phyloP scores from a whole-genome alignment of 2,888 invertebrate species.

The Cyclophora albipunctata region DNA sequence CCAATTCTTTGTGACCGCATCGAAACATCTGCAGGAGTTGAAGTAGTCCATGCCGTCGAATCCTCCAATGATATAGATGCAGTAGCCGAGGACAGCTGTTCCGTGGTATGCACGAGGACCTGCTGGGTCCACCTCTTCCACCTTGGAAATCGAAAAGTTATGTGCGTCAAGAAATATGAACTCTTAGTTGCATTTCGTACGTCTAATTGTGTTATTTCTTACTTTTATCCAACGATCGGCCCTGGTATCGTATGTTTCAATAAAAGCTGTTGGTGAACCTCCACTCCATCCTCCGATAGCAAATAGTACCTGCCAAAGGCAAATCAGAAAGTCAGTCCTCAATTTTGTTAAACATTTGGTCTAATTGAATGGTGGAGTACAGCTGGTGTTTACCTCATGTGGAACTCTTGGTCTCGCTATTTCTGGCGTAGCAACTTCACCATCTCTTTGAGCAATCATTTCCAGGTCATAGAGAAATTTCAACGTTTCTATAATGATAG shows the following conservation, averaged over 20 bases:
- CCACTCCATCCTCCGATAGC: conserved; percentile 77
- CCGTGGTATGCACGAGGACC: conserved; percentile 95
- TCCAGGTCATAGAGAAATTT: conserved; percentile 94
- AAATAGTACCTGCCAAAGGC: conserved; percentile 78
- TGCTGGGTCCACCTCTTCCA: conserved; percentile 85
- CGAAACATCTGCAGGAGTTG: conserved; percentile 90
- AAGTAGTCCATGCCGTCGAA: conserved; percentile 94
- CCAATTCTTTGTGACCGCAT: conserved; percentile 90
- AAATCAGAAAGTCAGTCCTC: neutral
- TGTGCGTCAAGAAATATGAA: no score
- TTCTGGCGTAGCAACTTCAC: conserved; percentile 88
- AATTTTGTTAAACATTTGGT: no score
- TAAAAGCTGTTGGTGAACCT: conserved; percentile 83
- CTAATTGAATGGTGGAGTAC: no score
- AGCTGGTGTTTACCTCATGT: conserved; percentile 75
- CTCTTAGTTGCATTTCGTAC: no score
- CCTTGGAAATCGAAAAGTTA: conserved; percentile 41
- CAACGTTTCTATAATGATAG: conserved; percentile 92
- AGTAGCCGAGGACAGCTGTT: conserved; percentile 88
- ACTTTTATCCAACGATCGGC: conserved; percentile 92
- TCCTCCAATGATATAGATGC: conserved; percentile 93
- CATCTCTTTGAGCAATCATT: conserved; percentile 86
- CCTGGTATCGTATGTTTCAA: conserved; percentile 92
- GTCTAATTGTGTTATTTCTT: neutral
- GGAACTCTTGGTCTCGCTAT: conserved; percentile 89